A percentile compares a stretch with the other conserved stretches of the same genome.
Evolutionary conservation across 1,140 invertebrate species (phyloP).

Genomic region (Panonychus citri): DNA sequence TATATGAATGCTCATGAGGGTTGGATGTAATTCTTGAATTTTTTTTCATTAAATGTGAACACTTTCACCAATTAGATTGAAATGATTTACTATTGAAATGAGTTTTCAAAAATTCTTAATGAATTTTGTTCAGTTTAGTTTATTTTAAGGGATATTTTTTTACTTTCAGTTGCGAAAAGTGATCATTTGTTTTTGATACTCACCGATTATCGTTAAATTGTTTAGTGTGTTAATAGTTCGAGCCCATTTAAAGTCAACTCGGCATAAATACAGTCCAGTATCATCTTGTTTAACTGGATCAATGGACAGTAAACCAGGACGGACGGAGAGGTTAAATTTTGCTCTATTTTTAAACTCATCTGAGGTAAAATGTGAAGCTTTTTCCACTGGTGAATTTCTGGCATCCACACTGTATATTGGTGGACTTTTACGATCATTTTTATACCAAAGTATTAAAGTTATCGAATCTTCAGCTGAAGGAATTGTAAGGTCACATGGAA

Average conservation of each 20-base stretch:
- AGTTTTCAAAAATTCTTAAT: too few relatives aligned
- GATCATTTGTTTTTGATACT: too few relatives aligned
- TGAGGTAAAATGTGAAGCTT: constrained; percentile 13
- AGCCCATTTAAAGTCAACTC: constrained; percentile 63
- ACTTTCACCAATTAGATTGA: too few relatives aligned
- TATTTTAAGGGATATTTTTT: too few relatives aligned
- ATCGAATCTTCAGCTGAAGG: constrained; percentile 49
- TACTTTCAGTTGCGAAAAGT: too few relatives aligned
- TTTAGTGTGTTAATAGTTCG: constrained; percentile 64
- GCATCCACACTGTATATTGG: constrained; percentile 17
- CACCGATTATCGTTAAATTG: constrained; percentile 64
- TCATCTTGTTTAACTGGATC: constrained; percentile 26
- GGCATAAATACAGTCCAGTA: constrained; percentile 55
- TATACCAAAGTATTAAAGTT: constrained; percentile 74
- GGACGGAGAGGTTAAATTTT: not conserved
- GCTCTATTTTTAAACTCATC: constrained; percentile 4
- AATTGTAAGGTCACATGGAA: constrained; percentile 58
- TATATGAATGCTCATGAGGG: too few relatives aligned
- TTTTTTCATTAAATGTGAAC: too few relatives aligned
- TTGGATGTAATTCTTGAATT: too few relatives aligned
- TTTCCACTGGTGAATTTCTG: constrained; percentile 12
- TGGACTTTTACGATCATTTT: constrained; percentile 31
- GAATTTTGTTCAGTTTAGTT: too few relatives aligned
- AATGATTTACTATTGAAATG: too few relatives aligned
- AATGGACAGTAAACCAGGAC: constrained; percentile 22